Base-by-base conservation (phyloP, 1,140 invertebrate species). In the Lepidurus packardi region DNA sequence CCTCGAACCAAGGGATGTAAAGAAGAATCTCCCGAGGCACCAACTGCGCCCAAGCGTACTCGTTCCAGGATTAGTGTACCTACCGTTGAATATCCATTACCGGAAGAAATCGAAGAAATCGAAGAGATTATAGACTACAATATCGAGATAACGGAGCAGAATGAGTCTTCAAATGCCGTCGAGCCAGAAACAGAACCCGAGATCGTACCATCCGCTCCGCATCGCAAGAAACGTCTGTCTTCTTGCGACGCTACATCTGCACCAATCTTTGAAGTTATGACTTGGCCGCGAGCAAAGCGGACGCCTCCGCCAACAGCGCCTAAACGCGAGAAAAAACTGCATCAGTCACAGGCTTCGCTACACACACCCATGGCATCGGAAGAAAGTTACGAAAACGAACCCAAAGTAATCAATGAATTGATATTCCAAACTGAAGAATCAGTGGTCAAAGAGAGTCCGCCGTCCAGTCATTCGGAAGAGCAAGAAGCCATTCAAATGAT, bases 291-390 rank as follows among this genome's bases (percentile, higher is more conserved):
- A 45, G 41, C 76, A 21, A 34, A 65, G 43, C 45, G 44, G 85
- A 81, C 41, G n/a, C 77, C 73, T 7, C 81, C 83, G 6, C 84
- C 86, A 0, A 74, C 80, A 0, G 81, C 83, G 7, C 83, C 85
- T 6, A 85, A 84, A 79, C 82, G 85, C 6, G 84, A 79, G 24
- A 79, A 80, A 34, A 79, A 80, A 74, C 79, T 75, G 2, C 78
- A 79, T 11, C 80, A 82, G 75, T 43, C 25, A 2, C 75, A 77
- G 24, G 43, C 11, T 11, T 45, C 75, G 16, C 75, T 45, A 47
- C 21, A 24, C 0, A 44, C 75, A 9, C 24, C 75, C 9, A 43
- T 25, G 10, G 7, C 75, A 2, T 76, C 6, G 2, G 75, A 34
- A 53, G 47, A 43, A 1, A 43, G 11, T 24, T 5, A 11, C 75